Evolutionary conservation across 2,113 vertebrate genomes (phyloP).

Genomic region (human): GRCh38 chr3:44283001-44283500

Average conservation of each 20-base stretch:
- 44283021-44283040: neutral
- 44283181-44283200: neutral
- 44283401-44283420: neutral
- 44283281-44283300: neutral
- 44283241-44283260: neutral
- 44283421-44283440: neutral
- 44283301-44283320: neutral
- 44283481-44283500: neutral
- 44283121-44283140: neutral
- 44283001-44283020: neutral
- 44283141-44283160: conserved; percentile 3
- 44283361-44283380: neutral
- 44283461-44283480: neutral
- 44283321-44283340: neutral
- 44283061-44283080: neutral
- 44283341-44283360: neutral
- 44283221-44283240: neutral
- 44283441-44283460: neutral
- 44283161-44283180: neutral
- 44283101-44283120: neutral
- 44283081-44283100: neutral
- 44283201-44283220: neutral
- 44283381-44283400: neutral
- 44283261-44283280: neutral
- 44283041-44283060: neutral